Conservation (phyloP, 2,888 invertebrate species). For the Ceraclea dissimilis region DNA sequence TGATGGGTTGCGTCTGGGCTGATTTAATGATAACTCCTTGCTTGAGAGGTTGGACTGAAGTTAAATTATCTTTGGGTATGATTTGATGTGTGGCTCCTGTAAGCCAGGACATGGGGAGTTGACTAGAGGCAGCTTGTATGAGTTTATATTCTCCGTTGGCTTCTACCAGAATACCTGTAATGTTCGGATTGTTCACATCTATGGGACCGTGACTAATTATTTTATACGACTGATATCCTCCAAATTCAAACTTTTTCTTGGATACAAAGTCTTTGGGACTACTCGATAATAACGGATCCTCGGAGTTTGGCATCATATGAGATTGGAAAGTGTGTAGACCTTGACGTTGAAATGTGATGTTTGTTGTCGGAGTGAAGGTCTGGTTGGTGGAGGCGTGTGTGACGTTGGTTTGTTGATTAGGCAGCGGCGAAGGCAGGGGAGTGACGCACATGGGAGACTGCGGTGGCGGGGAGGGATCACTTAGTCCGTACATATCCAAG, state of each 20-base stretch:
- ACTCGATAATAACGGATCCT: slow-evolving; percentile 76
- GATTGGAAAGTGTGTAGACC: slow-evolving; percentile 55
- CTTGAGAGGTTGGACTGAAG: slow-evolving; percentile 32
- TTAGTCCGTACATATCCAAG: slow-evolving; percentile 41
- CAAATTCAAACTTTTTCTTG: slow-evolving; percentile 49
- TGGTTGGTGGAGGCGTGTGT: slow-evolving; percentile 33
- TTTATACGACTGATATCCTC: slow-evolving; percentile 48
- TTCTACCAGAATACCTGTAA: slow-evolving; percentile 53
- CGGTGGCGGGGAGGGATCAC: slow-evolving; percentile 55
- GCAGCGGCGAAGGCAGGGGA: slow-evolving; percentile 47
- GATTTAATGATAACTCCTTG: slow-evolving; percentile 32
- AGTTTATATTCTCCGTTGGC: slow-evolving; percentile 55
- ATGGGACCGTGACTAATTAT: slow-evolving; percentile 47
- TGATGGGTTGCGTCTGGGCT: not conserved
- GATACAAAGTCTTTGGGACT: slow-evolving; percentile 71
- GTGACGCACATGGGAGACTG: slow-evolving; percentile 52
- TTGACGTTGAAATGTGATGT: slow-evolving; percentile 36
- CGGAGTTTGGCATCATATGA: slow-evolving; percentile 83
- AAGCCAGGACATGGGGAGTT: slow-evolving; percentile 33
- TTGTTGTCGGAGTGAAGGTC: slow-evolving; percentile 37
- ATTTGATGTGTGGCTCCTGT: slow-evolving; percentile 24
- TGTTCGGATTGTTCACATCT: slow-evolving; percentile 47
- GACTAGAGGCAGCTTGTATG: slow-evolving; percentile 47
- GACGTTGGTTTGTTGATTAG: slow-evolving; percentile 32
- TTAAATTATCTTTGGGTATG: slow-evolving; percentile 33